Evolutionary conservation across 2,888 invertebrate genomes (phyloP), one percentile per base, ranked within the genome.

Genomic region (Meta bourneti): DNA sequence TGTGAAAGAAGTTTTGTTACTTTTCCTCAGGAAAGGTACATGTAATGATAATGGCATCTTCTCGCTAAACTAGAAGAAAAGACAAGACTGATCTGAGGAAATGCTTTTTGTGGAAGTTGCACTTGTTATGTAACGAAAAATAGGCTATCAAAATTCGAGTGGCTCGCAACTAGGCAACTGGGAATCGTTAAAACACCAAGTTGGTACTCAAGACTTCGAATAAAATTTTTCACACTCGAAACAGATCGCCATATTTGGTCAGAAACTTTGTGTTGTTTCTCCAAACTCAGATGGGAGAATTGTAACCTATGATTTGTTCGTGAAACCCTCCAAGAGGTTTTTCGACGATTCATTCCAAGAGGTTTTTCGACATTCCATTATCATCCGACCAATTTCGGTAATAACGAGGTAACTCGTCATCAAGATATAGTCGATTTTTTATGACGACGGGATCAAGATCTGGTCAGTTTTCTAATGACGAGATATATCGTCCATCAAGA

Each of bases 121-220:
- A 34, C 34, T 34, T 72, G 74, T 83, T 77, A 77, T 49, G 49
- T 51, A 48, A n/a, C 8, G 77, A 80, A 80, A 87, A 86, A 19
- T 74, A 79, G 70, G 79, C 87, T 49, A 87, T 87, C 79, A 90
- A 90, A 90, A 90, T 86, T 90, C 90, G 90, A 90, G 85, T 86
- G 85, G 81, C 81, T 69, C 80, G 48, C 85, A 90, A 90, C 80
- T 90, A 74, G 85, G 72, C 90, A 90, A 90, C 85, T 86, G 90
- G 90, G 90, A 86, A 90, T 90, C 74, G 85, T 85, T 75, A 78
- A 71, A 81, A 80, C 79, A 85, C 85, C 85, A 75, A 80, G 51
- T 74, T 71, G 74, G 52, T 70, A 85, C 90, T 90, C 90, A 90
- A 86, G 83, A 79, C 80, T 90, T 81, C 90, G 69, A 85, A 71